Evolutionary conservation across 2,113 vertebrate genomes (phyloP), one percentile per base, ranked within the genome.

Genomic region (Phainopepla nitens): DNA sequence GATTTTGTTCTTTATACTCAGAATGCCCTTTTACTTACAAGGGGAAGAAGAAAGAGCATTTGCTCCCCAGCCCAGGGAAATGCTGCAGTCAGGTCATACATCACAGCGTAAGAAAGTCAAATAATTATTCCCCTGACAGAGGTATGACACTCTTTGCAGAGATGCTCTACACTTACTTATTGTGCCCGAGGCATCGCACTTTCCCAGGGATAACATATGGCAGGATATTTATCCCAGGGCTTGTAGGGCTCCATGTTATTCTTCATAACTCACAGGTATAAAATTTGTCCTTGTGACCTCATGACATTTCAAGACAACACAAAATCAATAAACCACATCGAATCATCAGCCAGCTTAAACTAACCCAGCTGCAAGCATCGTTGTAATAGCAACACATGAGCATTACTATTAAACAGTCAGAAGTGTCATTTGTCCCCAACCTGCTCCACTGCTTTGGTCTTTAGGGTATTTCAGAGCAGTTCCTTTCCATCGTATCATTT

Each of bases 401-500:
- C 2, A 2, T 51, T 50, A 19, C 84, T 83, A 81, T 95, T 93
- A 82, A 96, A 81, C 54, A 76, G 64, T 25, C 91, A 87, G 69
- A 80, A 92, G 51, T 71, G 70, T 50, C 87, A 49, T 84, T 94
- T 79, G 51, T 91, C 62, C 91, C 72, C 65, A 96, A 0, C 60
- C 62, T 31, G 53, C 83, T 54, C 51, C 78, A 56, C 45, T 9
- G 2, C 76, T 86, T 49, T 13, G 11, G 57, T 84, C 93, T 96
- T 91, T 21, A 22, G 86, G 76, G 64, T 80, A 84, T 90, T 93
- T 86, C 68, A 69, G 75, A 61, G 53, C 10, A 10, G 89, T 91
- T 80, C 84, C 79, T 76, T 94, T 93, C 89, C 89, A 58, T 94
- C 72, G 7, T 93, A 90, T 94, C 95, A 79, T 57, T 96, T 90